These are phyloP conservation scores for Helarctos malayanus DNA, from an alignment of 2,797 vertebrate species.

Conservation along the genomic window DNA sequence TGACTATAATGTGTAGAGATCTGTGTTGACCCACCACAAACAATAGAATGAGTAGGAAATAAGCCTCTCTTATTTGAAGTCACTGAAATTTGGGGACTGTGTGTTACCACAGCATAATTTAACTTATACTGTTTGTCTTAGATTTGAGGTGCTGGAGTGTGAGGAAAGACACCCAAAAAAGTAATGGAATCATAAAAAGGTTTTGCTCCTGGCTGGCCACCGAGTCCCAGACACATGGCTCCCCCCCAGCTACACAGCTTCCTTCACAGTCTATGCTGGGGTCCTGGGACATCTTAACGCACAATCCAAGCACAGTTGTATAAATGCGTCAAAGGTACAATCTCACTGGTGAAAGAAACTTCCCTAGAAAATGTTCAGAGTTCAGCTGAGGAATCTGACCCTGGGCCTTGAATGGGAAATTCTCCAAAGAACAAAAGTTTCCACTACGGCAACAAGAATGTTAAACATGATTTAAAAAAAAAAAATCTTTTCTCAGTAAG, in stretches of 20 bases:
- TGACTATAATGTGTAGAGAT: neutral
- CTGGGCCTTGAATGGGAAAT: conserved; percentile 69
- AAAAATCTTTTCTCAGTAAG: conserved; percentile 65
- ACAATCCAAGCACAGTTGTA: conserved; percentile 32
- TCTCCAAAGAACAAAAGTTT: conserved; percentile 85
- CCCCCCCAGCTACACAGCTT: neutral
- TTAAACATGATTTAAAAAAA: conserved; percentile 66
- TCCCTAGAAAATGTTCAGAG: conserved; percentile 72
- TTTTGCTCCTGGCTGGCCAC: neutral
- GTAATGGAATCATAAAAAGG: neutral
- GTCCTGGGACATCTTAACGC: neutral
- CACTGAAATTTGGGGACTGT: neutral
- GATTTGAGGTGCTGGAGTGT: neutral
- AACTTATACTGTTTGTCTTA: neutral
- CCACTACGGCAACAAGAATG: conserved; percentile 85
- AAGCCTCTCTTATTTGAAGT: neutral
- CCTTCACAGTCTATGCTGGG: neutral
- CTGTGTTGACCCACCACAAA: neutral
- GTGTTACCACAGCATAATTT: neutral
- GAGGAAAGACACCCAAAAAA: neutral
- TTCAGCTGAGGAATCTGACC: conserved; percentile 81
- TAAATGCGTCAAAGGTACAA: conserved; percentile 60
- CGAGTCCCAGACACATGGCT: neutral
- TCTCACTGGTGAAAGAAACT: conserved; percentile 69
- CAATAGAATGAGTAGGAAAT: neutral